Conservation (phyloP, 1,140 invertebrate species). For the Drosophila nigromelanica region DNA sequence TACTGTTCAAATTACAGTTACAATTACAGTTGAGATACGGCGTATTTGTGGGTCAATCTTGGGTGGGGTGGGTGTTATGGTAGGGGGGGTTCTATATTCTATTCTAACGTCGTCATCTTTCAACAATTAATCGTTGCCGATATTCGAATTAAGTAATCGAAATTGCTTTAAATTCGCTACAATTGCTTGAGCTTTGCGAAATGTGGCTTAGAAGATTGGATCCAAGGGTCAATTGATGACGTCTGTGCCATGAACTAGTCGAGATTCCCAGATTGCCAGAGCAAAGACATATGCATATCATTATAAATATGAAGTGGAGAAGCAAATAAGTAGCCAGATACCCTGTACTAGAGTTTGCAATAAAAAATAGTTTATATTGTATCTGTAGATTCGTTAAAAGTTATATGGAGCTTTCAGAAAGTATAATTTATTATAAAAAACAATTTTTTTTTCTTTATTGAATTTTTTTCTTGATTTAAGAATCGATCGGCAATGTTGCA, state of each 20-base stretch:
- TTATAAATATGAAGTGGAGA: constrained; percentile 22
- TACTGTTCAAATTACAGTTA: neutral
- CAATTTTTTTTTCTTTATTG: no score
- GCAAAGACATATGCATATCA: constrained; percentile 38
- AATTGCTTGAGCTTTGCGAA: neutral
- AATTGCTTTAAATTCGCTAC: neutral
- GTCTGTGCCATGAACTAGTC: constrained; percentile 30
- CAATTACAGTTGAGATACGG: neutral
- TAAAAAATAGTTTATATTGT: no score
- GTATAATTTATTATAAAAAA: no score
- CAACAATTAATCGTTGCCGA: constrained; percentile 45
- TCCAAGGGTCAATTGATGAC: constrained; percentile 1
- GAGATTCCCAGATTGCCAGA: constrained; percentile 45
- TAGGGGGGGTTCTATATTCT: no score
- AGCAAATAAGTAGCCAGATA: neutral
- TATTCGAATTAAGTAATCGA: constrained; percentile 5
- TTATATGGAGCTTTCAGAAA: no score
- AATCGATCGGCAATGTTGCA: no score
- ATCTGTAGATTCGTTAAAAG: no score
- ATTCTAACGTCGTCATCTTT: constrained; percentile 49
- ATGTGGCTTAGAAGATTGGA: neutral
- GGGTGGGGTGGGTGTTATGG: constrained; percentile 18
- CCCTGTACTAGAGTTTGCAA: neutral
- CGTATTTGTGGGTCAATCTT: constrained; percentile 50
- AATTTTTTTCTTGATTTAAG: no score